These are phyloP conservation scores for Leptocoma aspasia DNA, from an alignment of 2,113 vertebrate species.

Conservation along the genomic window DNA sequence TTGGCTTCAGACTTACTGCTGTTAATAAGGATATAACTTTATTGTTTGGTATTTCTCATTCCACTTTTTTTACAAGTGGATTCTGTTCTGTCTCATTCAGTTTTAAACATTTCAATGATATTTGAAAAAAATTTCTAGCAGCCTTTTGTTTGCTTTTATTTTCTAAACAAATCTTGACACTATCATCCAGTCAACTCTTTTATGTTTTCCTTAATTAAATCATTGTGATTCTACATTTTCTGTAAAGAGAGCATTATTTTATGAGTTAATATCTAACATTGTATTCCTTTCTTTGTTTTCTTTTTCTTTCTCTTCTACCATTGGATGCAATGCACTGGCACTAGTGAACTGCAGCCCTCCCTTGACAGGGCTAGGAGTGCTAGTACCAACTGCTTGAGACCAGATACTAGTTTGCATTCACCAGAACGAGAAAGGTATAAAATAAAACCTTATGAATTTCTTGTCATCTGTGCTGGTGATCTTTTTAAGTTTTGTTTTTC, in stretches of 20 bases:
- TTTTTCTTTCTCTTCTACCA: constrained; percentile 85
- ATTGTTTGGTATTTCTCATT: constrained; percentile 64
- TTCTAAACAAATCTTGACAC: constrained; percentile 63
- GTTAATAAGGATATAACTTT: constrained; percentile 35
- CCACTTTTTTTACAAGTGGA: constrained; percentile 55
- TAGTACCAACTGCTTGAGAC: constrained; percentile 99
- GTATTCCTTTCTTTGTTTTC: constrained; percentile 87
- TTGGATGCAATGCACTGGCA: constrained; percentile 88
- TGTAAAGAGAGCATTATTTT: constrained; percentile 80
- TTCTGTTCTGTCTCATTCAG: constrained; percentile 57
- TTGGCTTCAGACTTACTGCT: constrained; percentile 59
- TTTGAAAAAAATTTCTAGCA: constrained; percentile 47
- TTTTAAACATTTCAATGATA: constrained; percentile 29
- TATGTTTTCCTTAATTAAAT: constrained; percentile 68
- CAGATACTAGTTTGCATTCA: constrained; percentile 95
- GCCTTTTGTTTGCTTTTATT: constrained; percentile 70
- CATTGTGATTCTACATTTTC: constrained; percentile 72
- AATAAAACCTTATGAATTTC: constrained; percentile 79
- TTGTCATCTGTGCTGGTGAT: constrained; percentile 77
- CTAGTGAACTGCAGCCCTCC: constrained; percentile 97
- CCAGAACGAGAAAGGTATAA: constrained; percentile 96
- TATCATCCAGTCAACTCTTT: constrained; percentile 65
- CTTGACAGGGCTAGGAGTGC: constrained; percentile 98
- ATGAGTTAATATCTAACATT: constrained; percentile 84
- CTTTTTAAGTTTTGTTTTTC: constrained; percentile 54